phyloP scores from a whole-genome alignment of 2,797 vertebrate genomes.

The Mus minutoides region DNA sequence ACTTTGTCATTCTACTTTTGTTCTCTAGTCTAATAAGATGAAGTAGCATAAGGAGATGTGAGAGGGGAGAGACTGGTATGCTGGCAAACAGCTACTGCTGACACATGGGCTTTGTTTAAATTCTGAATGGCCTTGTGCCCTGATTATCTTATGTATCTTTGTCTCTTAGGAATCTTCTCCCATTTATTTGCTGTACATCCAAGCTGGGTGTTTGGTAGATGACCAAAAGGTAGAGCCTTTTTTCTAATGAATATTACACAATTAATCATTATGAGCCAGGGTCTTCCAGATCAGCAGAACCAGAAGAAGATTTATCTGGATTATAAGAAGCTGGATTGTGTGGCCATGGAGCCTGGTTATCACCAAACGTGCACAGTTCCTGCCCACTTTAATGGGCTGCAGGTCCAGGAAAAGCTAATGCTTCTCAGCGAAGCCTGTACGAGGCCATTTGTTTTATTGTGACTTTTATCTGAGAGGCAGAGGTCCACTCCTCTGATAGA shows the following conservation, averaged over 20 bases:
- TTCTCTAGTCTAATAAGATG: neutral
- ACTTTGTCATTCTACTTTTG: neutral
- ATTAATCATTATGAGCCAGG: neutral
- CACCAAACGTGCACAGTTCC: neutral
- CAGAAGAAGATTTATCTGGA: neutral
- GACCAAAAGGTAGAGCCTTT: neutral
- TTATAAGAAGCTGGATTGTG: neutral
- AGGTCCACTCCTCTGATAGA: neutral
- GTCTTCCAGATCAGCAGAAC: conserved; percentile 10
- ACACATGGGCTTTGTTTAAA: neutral
- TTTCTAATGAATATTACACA: neutral
- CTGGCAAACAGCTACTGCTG: neutral
- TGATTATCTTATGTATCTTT: neutral
- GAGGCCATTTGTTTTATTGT: neutral
- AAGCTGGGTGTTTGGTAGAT: too few species aligned
- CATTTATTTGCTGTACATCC: neutral
- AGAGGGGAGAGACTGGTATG: too few species aligned
- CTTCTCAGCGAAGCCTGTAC: neutral
- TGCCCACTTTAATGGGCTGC: neutral
- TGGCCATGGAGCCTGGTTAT: neutral
- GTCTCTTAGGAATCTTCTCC: neutral
- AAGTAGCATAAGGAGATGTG: neutral
- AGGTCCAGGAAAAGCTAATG: neutral
- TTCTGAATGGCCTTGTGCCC: neutral
- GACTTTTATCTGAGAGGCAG: neutral